A percentile compares a stretch with the other conserved stretches of the same genome.
Evolutionary conservation across 2,888 invertebrate genomes (phyloP).

Genomic region (Synanthedon vespiformis): DNA sequence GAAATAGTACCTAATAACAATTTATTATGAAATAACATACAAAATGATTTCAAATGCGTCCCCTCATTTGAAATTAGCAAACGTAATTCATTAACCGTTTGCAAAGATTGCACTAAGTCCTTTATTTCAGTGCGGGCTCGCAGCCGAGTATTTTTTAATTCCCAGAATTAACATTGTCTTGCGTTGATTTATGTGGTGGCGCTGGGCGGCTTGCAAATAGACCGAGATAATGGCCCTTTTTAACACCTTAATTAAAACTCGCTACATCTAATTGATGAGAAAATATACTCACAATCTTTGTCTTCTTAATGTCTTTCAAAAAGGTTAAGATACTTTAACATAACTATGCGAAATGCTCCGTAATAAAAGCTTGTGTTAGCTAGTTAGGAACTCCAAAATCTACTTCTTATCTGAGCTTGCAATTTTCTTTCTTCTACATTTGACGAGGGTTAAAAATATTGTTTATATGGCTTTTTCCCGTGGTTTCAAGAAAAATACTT

Average conservation of each 20-base stretch:
- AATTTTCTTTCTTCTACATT: too few species aligned
- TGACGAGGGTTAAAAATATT: too few species aligned
- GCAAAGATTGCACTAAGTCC: conserved; percentile 60
- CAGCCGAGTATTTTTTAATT: conserved; percentile 62
- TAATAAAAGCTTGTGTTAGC: too few species aligned
- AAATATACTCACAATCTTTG: conserved; percentile 16
- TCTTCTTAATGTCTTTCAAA: conserved; percentile 4
- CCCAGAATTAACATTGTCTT: conserved; percentile 63
- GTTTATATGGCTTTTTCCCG: too few species aligned
- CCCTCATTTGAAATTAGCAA: conserved; percentile 50
- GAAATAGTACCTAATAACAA: too few species aligned
- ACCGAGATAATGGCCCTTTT: conserved; percentile 56
- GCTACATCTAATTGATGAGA: conserved; percentile 41
- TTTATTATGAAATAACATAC: too few species aligned
- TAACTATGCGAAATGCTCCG: too few species aligned
- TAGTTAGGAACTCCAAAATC: too few species aligned
- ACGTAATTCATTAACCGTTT: conserved; percentile 65
- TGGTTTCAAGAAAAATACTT: too few species aligned
- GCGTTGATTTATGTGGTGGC: conserved; percentile 46
- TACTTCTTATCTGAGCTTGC: too few species aligned
- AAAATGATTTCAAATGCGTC: conserved; percentile 18
- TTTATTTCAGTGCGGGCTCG: conserved; percentile 51
- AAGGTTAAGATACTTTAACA: background rate
- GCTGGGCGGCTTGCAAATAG: conserved; percentile 30
- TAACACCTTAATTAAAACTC: conserved; percentile 59